Conservation (phyloP, 2,113 vertebrate genomes). For the Actinemys pallida region DNA sequence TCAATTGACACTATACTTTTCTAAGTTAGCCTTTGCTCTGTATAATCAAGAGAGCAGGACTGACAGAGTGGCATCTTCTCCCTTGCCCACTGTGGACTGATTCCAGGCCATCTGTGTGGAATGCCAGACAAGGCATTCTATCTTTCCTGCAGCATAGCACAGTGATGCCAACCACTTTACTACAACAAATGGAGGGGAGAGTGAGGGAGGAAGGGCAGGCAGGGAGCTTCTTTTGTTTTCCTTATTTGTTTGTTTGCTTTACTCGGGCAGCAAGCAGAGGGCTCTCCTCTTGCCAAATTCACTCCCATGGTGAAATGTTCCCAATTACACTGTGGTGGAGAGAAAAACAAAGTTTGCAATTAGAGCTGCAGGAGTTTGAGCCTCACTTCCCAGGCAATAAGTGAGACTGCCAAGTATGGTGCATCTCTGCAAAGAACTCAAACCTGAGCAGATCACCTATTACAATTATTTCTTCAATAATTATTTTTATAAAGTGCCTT, state of each 20-base stretch:
- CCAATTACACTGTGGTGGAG: constrained; percentile 44
- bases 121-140: constrained; percentile 65
- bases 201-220: not conserved
- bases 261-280: constrained; percentile 67
- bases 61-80: constrained; percentile 43
- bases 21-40: not conserved
- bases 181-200: constrained; percentile 41
- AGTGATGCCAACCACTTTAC: constrained; percentile 68
- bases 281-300: constrained; percentile 69
- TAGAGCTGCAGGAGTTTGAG: not conserved
- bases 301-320: constrained; percentile 72
- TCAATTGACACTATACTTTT: not conserved
- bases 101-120: constrained; percentile 73
- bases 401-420: not conserved
- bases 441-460: not conserved
- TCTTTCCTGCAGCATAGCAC: constrained; percentile 60
- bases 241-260: constrained; percentile 75
- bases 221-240: constrained; percentile 71
- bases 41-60: constrained; percentile 46
- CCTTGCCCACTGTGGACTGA: constrained; percentile 36
- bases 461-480: constrained; percentile 12
- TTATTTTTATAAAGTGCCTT: not conserved
- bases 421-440: not conserved
- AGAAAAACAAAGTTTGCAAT: not conserved
- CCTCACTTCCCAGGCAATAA: constrained; percentile 26